Evolutionary conservation across 2,888 invertebrate genomes (phyloP).

Genomic region (Rosalia funebris): DNA sequence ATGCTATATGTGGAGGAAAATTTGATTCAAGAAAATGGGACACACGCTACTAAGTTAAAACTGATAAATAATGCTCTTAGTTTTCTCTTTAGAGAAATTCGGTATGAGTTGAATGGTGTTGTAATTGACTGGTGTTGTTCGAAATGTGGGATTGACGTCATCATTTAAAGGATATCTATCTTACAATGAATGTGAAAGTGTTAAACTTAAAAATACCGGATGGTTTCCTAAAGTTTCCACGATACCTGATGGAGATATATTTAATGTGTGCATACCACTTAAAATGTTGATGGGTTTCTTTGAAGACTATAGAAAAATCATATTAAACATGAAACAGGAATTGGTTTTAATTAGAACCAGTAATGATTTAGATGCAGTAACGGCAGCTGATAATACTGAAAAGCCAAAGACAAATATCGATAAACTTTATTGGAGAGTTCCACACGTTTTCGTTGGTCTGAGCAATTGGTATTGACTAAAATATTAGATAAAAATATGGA

Average conservation of each 20-base stretch:
- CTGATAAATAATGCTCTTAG: not conserved
- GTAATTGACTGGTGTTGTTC: not conserved
- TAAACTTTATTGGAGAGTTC: conserved; percentile 3
- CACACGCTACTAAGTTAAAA: not conserved
- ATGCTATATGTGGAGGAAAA: not conserved
- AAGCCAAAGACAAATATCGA: not conserved
- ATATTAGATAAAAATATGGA: conserved; percentile 3
- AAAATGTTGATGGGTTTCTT: not conserved
- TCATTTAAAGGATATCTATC: not conserved
- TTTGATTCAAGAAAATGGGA: not conserved
- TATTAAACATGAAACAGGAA: conserved; percentile 3
- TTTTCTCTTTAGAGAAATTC: not conserved
- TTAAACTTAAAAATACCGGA: not conserved
- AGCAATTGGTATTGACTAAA: not conserved
- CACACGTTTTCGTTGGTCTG: not conserved
- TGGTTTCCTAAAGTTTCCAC: not conserved
- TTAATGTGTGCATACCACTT: not conserved
- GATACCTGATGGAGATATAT: not conserved
- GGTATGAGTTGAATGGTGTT: not conserved
- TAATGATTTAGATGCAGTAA: not conserved
- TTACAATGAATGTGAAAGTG: not conserved
- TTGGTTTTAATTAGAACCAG: not conserved
- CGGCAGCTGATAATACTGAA: not conserved
- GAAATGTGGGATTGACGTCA: not conserved
- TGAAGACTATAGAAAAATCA: conserved; percentile 2